Base-by-base conservation (phyloP, 2,888 invertebrate genomes). In the Drosophila anomalipes region DNA sequence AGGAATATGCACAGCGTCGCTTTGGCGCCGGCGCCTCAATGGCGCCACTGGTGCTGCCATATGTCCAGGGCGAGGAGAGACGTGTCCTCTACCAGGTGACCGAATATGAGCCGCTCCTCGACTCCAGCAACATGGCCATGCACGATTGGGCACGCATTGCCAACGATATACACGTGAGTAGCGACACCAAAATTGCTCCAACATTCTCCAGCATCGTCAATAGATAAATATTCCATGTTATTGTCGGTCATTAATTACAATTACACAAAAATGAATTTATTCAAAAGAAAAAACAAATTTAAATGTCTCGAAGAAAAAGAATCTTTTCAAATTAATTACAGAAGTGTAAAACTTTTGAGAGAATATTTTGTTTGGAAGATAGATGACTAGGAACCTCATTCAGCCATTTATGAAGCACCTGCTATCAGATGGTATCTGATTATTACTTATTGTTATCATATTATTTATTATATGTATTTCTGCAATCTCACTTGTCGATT, bases 121-220 rank as follows among this genome's bases (percentile, higher is more conserved):
- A 99, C 92, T 99, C 99, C 0, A 97, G 98, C 68, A 98, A 99
- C 92, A 98, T 99, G 97, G 96, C 97, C 0, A 96, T 97, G 93
- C 95, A 96, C 51, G 97, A 99, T 80, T 99, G 99, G 98, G 96
- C 96, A 51, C 94, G 95, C 77, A 98, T 99, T 63, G 98, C 98
- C 0, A 95, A 95, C 79, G 97, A 98, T 92, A 97, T 99, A 71
- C 95, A 96, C 94, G 98, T 98, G 93, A 92, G 89, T 77, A 5
- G 16, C 30, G 6, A n/a, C 32, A 32, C n/a, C 51, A 47, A 16
- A 7, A 14, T 47, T 41, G 5, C n/a, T 12, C 5, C 16, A 41
- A 10, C 10, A 41, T 10, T 10, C 10, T 35, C 35, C 35, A 35
- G 14, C 35, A 5, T 14, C 5, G 14, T 41, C n/a, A n/a, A n/a